phyloP scores from a whole-genome alignment of 1,140 invertebrate species.

The Grapholita molesta region DNA sequence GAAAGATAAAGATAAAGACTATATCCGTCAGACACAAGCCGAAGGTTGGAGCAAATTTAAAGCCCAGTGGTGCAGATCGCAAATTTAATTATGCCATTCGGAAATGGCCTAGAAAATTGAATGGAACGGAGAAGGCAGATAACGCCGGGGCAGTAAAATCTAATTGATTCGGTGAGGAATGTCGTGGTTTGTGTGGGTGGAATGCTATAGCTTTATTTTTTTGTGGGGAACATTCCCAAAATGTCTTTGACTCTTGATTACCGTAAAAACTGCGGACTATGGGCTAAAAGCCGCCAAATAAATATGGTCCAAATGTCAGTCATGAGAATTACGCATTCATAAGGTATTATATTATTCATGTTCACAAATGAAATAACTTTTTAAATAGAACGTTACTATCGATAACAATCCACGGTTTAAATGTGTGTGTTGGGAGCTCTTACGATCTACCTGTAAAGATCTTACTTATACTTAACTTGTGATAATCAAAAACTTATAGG shows the following conservation, averaged over 20 bases:
- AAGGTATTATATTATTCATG: too few species aligned
- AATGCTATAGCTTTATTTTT: background rate
- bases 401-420: too few species aligned
- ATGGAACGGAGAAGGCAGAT: conserved; percentile 40
- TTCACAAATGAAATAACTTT: too few species aligned
- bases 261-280: too few species aligned
- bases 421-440: too few species aligned
- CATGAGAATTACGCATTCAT: too few species aligned
- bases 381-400: too few species aligned
- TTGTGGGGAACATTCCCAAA: background rate
- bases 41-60: conserved; percentile 51
- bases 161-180: conserved; percentile 56
- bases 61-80: conserved; percentile 41
- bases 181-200: background rate
- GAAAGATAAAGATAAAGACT: background rate
- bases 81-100: conserved; percentile 71
- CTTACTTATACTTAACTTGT: too few species aligned
- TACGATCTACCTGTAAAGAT: too few species aligned
- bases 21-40: conserved; percentile 32
- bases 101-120: conserved; percentile 74
- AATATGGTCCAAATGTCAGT: too few species aligned
- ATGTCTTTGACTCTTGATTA: background rate
- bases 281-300: too few species aligned
- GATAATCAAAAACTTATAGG: too few species aligned
- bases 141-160: conserved; percentile 47